Conservation (phyloP, 2,888 invertebrate genomes). For the Onchidella celtica region DNA sequence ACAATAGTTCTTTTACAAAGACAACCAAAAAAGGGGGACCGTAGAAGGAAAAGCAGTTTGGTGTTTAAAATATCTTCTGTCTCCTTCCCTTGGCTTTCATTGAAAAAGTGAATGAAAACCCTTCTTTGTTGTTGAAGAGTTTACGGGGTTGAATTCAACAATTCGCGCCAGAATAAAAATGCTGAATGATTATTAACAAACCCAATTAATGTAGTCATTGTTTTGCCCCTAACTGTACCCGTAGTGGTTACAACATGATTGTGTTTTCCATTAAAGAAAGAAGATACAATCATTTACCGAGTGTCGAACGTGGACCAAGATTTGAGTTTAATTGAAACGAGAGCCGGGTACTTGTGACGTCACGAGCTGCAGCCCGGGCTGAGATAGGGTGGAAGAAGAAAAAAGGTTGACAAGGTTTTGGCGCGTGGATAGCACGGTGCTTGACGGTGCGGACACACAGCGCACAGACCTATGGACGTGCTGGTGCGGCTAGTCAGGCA, state of each 20-base stretch:
- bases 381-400: too few relatives aligned
- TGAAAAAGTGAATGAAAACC: too few relatives aligned
- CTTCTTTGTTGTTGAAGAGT: background rate
- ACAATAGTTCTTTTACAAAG: background rate
- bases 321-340: background rate
- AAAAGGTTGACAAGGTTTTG: too few relatives aligned
- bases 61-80: background rate
- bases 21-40: background rate
- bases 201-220: background rate
- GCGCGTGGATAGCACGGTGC: too few relatives aligned
- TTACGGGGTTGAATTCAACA: background rate
- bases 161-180: background rate
- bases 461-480: too few relatives aligned
- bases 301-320: too few relatives aligned
- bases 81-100: background rate
- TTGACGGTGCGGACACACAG: too few relatives aligned
- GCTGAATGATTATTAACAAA: background rate
- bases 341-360: too few relatives aligned
- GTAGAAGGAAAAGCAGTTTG: background rate
- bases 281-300: too few relatives aligned
- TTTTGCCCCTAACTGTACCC: background rate
- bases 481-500: too few relatives aligned
- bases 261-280: background rate
- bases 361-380: too few relatives aligned
- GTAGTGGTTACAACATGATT: background rate